Evolutionary conservation across 1,140 invertebrate species (phyloP).

Genomic region (Phocides pigmalion): DNA sequence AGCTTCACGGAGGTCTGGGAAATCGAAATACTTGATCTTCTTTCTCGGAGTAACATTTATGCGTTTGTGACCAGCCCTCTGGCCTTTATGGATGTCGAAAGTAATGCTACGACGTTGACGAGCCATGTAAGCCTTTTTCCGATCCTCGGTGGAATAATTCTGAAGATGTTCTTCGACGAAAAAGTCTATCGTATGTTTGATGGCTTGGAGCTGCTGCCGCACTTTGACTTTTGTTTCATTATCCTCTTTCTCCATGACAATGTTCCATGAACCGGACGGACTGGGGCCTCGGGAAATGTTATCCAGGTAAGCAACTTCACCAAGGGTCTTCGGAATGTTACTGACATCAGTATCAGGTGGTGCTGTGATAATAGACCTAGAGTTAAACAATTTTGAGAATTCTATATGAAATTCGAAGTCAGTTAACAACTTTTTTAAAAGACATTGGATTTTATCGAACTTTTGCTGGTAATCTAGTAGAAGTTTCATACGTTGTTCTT

Average conservation of each 20-base stretch:
- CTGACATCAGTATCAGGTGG: conserved; percentile 44
- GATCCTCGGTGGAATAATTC: conserved; percentile 34
- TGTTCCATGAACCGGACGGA: conserved; percentile 62
- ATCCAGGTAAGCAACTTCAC: conserved; percentile 43
- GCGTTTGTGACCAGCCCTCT: conserved; percentile 34
- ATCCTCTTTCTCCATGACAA: conserved; percentile 67
- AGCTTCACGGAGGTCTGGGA: conserved; percentile 67
- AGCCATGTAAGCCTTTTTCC: conserved; percentile 5
- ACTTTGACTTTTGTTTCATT: conserved; percentile 55
- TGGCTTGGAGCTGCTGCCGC: conserved; percentile 59
- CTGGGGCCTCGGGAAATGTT: conserved; percentile 43
- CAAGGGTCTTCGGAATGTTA: conserved; percentile 46
- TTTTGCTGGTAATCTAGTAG: conserved; percentile 63
- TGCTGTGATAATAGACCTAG: conserved; percentile 48
- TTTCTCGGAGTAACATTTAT: conserved; percentile 59
- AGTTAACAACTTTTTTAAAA: conserved; percentile 60
- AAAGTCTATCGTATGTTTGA: conserved; percentile 58
- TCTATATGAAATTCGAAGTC: conserved; percentile 75
- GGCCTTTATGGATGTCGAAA: conserved; percentile 42
- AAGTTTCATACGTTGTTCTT: conserved; percentile 56
- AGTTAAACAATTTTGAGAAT: conserved; percentile 67
- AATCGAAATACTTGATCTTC: conserved; percentile 69
- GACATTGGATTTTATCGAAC: conserved; percentile 62
- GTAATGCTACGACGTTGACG: conserved; percentile 35
- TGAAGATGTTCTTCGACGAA: conserved; percentile 58